Percentiles rank a stretch among this genome's conserved stretches.
Evolutionary conservation across 2,797 vertebrate genomes (phyloP).

Genomic region (Cephalopachus bancanus): DNA sequence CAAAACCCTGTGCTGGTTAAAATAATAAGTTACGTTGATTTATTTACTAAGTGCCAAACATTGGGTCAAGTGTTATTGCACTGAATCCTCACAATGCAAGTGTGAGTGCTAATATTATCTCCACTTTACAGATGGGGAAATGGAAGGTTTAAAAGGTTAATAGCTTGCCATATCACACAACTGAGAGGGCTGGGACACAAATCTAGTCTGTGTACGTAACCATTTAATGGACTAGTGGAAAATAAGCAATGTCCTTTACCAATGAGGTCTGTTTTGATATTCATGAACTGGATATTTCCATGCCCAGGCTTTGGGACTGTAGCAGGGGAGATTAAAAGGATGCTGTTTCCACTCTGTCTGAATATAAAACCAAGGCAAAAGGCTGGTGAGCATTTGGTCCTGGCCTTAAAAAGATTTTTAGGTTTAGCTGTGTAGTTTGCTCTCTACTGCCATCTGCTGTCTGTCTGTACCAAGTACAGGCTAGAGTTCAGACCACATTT

Average conservation of each 20-base stretch:
- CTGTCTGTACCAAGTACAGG: background rate
- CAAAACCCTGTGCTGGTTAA: background rate
- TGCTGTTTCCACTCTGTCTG: background rate
- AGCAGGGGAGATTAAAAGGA: background rate
- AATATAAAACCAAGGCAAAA: background rate
- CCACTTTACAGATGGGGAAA: background rate
- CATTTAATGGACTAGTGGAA: background rate
- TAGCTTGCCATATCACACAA: background rate
- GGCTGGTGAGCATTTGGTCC: slow-evolving; percentile 1
- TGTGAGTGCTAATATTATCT: background rate
- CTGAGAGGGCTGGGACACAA: background rate
- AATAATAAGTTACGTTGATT: background rate
- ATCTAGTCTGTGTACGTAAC: background rate
- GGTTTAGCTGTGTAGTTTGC: slow-evolving; percentile 55
- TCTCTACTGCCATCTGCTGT: slow-evolving; percentile 79
- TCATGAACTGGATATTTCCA: background rate
- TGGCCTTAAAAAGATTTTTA: background rate
- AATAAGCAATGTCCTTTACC: background rate
- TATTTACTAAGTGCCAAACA: background rate
- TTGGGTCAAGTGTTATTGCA: background rate
- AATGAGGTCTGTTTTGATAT: background rate
- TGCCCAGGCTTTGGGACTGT: background rate
- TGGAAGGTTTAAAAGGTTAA: background rate
- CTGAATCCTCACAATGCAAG: background rate
- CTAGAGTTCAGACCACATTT: background rate